Base-by-base conservation (phyloP, 1,140 invertebrate genomes). In the Mactra quadrangularis region DNA sequence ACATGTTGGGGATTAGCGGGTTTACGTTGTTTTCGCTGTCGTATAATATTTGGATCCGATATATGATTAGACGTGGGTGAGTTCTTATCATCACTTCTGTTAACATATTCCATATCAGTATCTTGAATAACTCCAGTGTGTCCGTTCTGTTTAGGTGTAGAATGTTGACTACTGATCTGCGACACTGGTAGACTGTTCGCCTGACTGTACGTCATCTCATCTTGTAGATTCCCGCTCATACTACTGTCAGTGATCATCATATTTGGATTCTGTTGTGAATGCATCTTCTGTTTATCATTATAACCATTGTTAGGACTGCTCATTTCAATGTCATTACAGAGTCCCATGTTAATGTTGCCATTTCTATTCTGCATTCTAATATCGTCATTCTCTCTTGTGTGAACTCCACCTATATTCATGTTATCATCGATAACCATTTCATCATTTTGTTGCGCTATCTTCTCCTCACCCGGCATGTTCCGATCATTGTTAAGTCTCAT, bases 1-100 rank as follows among this genome's bases (percentile, higher is more conserved):
- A 82, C 78, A 41, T 82, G 78, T 47, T 82, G 78, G 3, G 78
- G 78, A 72, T 82, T 82, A 19, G 78, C 41, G 50, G 78, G 78
- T 62, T 82, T 82, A 25, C 78, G 52, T 53, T 82, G 66, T 53
- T 82, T 82, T 71, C 78, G 53, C 33, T 82, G 78, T 31, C 78
- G 52, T 33, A 71, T 82, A 15, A 72, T 59, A 62, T 72, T 82
- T 35, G 78, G 55, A 29, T 82, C 68, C 19, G 45, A 62, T 60
- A 72, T 50, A 79, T 79, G 47, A 47, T 59, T 82, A 0, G 64
- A 70, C 17, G 38, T 47, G 9, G 66, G 55, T 7, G 66, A 72
- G 13, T 33, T 72, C 45, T 82, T 82, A 35, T 72, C 57, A 50
- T 71, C 57, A 70, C 38, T 71, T 59, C 78, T 33, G 31, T 47